Conservation (phyloP, 2,888 invertebrate genomes). For the Sesia apiformis region DNA sequence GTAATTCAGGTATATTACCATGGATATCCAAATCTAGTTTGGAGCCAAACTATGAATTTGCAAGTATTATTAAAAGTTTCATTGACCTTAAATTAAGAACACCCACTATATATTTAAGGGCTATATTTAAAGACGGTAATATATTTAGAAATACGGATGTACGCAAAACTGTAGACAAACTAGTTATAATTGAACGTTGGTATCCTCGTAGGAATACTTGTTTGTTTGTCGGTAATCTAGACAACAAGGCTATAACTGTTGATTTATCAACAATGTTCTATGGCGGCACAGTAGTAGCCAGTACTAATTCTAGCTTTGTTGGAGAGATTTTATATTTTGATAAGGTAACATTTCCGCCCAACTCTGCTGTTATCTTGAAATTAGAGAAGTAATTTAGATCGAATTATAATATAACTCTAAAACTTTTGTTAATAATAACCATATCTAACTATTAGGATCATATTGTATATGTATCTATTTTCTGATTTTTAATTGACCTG, state of each 20-base stretch:
- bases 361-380: constrained; percentile 58
- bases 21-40: constrained; percentile 77
- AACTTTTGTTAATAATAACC: too few species aligned
- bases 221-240: constrained; percentile 84
- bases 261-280: constrained; percentile 86
- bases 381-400: constrained; percentile 42
- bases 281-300: constrained; percentile 75
- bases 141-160: constrained; percentile 80
- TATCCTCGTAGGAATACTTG: constrained; percentile 86
- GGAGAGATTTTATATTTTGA: constrained; percentile 58
- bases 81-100: constrained; percentile 75
- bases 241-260: constrained; percentile 71
- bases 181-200: constrained; percentile 83
- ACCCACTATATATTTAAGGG: constrained; percentile 83
- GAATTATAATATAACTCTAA: too few species aligned
- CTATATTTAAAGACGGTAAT: constrained; percentile 78
- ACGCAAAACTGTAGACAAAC: constrained; percentile 76
- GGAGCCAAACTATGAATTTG: constrained; percentile 63
- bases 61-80: constrained; percentile 75
- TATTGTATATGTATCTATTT: too few species aligned
- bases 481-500: too few species aligned
- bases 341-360: constrained; percentile 51
- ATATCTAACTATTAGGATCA: too few species aligned
- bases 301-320: constrained; percentile 47
- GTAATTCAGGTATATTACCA: constrained; percentile 62